Percentiles rank a stretch among this genome's conserved stretches.
Evolutionary conservation across 2,113 vertebrate species (phyloP).

Genomic region (Mustela nigripes): DNA sequence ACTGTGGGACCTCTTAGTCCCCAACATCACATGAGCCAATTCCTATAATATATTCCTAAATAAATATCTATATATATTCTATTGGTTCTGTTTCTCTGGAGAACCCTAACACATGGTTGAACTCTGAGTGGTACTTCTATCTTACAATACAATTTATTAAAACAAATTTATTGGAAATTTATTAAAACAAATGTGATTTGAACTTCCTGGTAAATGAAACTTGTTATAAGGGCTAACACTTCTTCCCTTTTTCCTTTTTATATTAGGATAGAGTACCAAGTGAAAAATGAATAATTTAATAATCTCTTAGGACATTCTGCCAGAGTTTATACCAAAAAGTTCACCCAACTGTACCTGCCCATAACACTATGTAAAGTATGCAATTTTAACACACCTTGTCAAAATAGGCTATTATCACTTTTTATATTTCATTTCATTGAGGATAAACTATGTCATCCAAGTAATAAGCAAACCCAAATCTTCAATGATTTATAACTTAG

Average conservation of each 20-base stretch:
- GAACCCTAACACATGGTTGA: neutral
- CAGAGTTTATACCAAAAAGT: conserved; percentile 1
- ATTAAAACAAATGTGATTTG: neutral
- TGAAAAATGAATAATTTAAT: conserved; percentile 47
- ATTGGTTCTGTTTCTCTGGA: neutral
- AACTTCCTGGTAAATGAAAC: neutral
- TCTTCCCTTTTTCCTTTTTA: neutral
- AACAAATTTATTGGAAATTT: neutral
- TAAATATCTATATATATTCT: neutral
- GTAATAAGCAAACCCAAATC: neutral
- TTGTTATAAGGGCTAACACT: neutral
- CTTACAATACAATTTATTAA: neutral
- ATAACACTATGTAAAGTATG: neutral
- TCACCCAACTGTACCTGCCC: neutral
- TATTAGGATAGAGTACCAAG: neutral
- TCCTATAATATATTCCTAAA: neutral
- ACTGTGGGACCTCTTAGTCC: neutral
- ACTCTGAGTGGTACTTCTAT: neutral
- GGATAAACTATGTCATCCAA: neutral
- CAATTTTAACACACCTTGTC: neutral
- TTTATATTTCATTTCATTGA: neutral
- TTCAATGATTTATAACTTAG: neutral
- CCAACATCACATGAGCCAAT: neutral
- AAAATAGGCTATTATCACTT: neutral
- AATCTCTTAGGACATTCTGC: neutral